A percentile compares a stretch with the other conserved stretches of the same genome.
phyloP scores from a whole-genome alignment of 2,888 invertebrate genomes.

The Ochlodes sylvanus region DNA sequence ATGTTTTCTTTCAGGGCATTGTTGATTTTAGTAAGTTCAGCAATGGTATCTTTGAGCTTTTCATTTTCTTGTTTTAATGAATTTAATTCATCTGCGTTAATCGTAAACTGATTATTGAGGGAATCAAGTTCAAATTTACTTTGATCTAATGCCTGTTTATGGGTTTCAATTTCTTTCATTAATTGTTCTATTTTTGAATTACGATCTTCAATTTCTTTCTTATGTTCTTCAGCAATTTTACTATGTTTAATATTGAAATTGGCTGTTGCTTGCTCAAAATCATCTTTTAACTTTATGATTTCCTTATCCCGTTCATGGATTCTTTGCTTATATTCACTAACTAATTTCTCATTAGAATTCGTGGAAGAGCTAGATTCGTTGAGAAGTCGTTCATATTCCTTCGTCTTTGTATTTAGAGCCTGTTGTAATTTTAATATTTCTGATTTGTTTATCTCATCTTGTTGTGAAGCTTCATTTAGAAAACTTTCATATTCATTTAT shows the following conservation, averaged over 20 bases:
- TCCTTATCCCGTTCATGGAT: conserved; percentile 84
- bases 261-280: conserved; percentile 77
- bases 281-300: conserved; percentile 78
- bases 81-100: conserved; percentile 73
- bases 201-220: conserved; percentile 79
- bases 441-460: conserved; percentile 71
- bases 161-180: conserved; percentile 76
- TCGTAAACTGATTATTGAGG: conserved; percentile 74
- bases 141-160: conserved; percentile 75
- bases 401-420: conserved; percentile 67
- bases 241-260: conserved; percentile 80
- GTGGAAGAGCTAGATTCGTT: conserved; percentile 67
- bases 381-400: conserved; percentile 71
- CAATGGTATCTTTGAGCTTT: conserved; percentile 69
- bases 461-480: conserved; percentile 71
- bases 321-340: conserved; percentile 77
- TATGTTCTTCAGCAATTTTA: conserved; percentile 80
- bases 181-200: conserved; percentile 80
- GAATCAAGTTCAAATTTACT: conserved; percentile 77
- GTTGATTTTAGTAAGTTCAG: conserved; percentile 70
- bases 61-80: conserved; percentile 74
- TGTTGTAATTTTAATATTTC: conserved; percentile 74
- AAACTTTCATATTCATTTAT: conserved; percentile 78
- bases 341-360: conserved; percentile 71
- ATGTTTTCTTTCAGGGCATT: conserved; percentile 70